Base-by-base conservation (phyloP, 2,888 invertebrate genomes). In the Zaprionus bogoriensis region DNA sequence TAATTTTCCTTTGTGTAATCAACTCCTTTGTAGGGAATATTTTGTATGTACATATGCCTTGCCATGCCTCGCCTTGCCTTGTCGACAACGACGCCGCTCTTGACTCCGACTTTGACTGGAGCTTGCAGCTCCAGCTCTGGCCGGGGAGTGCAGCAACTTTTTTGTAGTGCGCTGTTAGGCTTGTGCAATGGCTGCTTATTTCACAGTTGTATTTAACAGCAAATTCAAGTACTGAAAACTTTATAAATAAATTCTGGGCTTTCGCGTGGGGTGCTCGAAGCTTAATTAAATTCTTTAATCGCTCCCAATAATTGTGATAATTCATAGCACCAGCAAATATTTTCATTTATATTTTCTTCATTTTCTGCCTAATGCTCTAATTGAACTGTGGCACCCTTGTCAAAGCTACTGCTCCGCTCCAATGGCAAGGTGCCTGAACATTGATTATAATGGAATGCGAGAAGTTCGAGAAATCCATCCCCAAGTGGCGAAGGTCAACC, bases 1-100 rank as follows among this genome's bases (percentile, higher is more conserved):
- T 89, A 89, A 89, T 89, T 89, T 89, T 89, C 89, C 89, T 89
- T 89, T 89, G 89, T 89, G 89, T 89, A 89, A 89, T 89, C 89
- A 89, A 89, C 89, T 89, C 89, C 87, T 88, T 88, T 84, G 83
- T 86, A 87, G 81, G 70, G 66, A 70, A 83, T 75, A 86, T 86
- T 82, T 87, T 87, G 79, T 81, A 78, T 87, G 81, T 80, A 84
- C 80, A 80, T 87, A 81, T 87, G 85, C 87, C 83, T 74, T 63
- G 77, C 61, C 82, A n/a, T n/a, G 77, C 57, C 82, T 83, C 77
- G 77, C 80, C 80, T 69, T 63, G 75, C 62, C 84, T 30, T 57
- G 57, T 39, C 48, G 53, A 38, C 62, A 42, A 41, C 70, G 54
- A 25, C 47, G 32, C 9, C 51, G 19, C 65, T 67, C 59, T 63